Percentiles rank a stretch among this genome's conserved stretches.
Conservation (phyloP, 2,888 invertebrate species). For the Caenorhabditis macrosperma region DNA sequence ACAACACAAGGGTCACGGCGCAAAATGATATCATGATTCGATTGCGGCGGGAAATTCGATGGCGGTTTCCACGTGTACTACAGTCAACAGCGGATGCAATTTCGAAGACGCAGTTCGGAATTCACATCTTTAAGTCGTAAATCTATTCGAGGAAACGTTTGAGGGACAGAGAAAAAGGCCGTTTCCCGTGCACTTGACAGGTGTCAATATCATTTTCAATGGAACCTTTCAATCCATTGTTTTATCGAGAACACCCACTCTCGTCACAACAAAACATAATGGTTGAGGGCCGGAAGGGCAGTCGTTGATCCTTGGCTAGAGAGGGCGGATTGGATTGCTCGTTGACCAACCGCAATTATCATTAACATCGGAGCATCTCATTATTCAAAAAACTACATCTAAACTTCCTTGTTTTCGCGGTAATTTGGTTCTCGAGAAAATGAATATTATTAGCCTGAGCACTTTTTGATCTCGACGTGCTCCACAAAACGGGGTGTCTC, state of each 20-base stretch:
- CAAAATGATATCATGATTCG: not conserved
- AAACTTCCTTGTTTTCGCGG: slow-evolving; percentile 29
- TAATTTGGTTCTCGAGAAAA: slow-evolving; percentile 7
- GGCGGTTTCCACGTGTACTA: too few species aligned
- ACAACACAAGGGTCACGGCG: not conserved
- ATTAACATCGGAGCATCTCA: not conserved
- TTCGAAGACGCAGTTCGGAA: too few species aligned
- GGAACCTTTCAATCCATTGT: not conserved
- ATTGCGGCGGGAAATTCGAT: not conserved
- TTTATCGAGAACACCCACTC: not conserved
- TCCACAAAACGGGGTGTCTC: not conserved
- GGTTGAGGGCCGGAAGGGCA: not conserved
- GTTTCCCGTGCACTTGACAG: not conserved
- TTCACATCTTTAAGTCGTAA: too few species aligned
- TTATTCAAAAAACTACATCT: not conserved
- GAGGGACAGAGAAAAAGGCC: not conserved
- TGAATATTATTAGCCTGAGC: too few species aligned
- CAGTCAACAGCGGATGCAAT: too few species aligned
- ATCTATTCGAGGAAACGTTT: too few species aligned
- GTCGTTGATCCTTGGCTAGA: not conserved
- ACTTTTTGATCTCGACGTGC: not conserved
- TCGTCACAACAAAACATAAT: not conserved
- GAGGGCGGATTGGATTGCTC: not conserved
- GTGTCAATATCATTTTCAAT: not conserved
- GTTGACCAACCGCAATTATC: not conserved